Base-by-base conservation (phyloP, 2,113 vertebrate genomes). In the Guaruba guarouba region DNA sequence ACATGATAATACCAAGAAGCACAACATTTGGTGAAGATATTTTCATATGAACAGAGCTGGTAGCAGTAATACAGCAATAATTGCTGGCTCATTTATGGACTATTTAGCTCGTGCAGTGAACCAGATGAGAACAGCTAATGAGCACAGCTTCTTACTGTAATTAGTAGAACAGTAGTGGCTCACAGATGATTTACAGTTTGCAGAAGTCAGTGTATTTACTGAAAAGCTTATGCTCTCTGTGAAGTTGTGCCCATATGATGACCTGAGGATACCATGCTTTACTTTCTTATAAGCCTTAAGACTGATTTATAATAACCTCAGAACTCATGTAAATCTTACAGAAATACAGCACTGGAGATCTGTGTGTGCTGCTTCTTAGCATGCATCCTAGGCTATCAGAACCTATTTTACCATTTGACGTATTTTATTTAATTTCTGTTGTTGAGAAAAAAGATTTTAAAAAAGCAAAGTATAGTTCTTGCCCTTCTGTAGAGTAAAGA, bases 111-210 rank as follows among this genome's bases (percentile, higher is more conserved):
- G 98, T 98, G 98, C 98, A 98, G 98, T 98, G 98, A 99, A 98
- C 98, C 98, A 98, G 98, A 99, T 98, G 98, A 99, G 98, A 98
- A 98, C 97, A 98, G 98, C 97, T 99, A 99, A 99, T 99, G 99
- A 99, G 99, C 98, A 98, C 98, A 99, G 99, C 98, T 98, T 99
- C 99, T 98, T 98, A 97, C 98, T 97, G 98, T 98, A 99, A 99
- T 99, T 99, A 99, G 98, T 97, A 91, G 98, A 98, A 98, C 98
- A 99, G 98, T 98, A 98, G 98, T 98, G 98, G 97, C 98, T 99
- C 98, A 97, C 98, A 98, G 98, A 98, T 98, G 98, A 98, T 98
- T 98, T 98, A 98, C 98, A 98, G 98, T 98, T 98, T 98, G 97
- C 97, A 98, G 97, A 98, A 98, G 95, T 97, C 96, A 97, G 96